Percentiles rank a stretch among this genome's conserved stretches.
Evolutionary conservation across 2,797 vertebrate species (phyloP).

Genomic region (Pteropus rufus): DNA sequence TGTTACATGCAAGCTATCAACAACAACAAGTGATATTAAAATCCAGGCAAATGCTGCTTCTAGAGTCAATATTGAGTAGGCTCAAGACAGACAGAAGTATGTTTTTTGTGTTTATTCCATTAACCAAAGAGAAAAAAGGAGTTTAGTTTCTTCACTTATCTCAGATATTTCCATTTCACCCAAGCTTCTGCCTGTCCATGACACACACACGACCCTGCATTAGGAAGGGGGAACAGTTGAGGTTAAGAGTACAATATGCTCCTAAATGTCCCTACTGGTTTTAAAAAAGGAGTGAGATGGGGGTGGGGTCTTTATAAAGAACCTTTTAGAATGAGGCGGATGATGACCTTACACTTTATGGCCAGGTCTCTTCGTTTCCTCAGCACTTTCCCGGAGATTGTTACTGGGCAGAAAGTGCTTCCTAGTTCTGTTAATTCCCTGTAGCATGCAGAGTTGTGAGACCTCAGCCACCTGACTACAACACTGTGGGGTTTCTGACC

Average conservation of each 20-base stretch:
- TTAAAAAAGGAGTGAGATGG: background rate
- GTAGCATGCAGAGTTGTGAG: background rate
- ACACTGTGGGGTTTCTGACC: background rate
- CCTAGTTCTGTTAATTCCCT: background rate
- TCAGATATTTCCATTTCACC: background rate
- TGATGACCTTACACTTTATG: background rate
- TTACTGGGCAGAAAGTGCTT: background rate
- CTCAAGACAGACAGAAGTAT: background rate
- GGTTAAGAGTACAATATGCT: background rate
- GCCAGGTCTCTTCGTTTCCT: background rate
- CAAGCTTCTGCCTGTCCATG: background rate
- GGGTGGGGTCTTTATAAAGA: background rate
- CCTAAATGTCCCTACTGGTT: background rate
- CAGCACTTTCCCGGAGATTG: background rate
- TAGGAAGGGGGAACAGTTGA: background rate
- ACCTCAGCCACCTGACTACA: background rate
- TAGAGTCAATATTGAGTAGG: background rate
- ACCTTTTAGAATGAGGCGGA: background rate
- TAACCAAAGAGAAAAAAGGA: background rate
- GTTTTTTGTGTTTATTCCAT: background rate
- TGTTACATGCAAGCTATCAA: background rate
- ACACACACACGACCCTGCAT: background rate
- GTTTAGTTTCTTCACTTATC: background rate
- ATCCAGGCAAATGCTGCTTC: background rate
- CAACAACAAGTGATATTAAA: background rate